phyloP scores from a whole-genome alignment of 2,888 invertebrate species.

The Zygaena filipendulae region DNA sequence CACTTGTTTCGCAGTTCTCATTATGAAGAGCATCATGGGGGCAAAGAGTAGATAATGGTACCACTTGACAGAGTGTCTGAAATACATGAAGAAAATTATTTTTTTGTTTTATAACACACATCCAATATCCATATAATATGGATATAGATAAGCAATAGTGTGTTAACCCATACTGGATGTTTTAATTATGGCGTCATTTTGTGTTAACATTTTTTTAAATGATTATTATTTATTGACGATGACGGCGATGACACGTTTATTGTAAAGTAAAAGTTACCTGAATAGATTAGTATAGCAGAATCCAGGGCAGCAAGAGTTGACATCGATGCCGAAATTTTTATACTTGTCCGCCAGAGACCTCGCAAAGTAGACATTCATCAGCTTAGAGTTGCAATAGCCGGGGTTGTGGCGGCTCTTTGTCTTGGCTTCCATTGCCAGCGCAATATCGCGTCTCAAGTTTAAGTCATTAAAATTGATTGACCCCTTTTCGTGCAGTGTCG shows the following conservation, averaged over 20 bases:
- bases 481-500: slow-evolving; percentile 76
- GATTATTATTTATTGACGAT: no score
- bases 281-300: slow-evolving; percentile 83
- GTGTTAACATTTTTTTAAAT: no score
- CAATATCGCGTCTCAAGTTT: slow-evolving; percentile 65
- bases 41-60: slow-evolving; percentile 77
- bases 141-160: no score
- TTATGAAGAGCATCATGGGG: slow-evolving; percentile 76
- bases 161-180: no score
- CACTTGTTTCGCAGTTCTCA: slow-evolving; percentile 80
- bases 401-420: slow-evolving; percentile 50
- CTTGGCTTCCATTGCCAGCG: slow-evolving; percentile 36
- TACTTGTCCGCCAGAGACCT: slow-evolving; percentile 70
- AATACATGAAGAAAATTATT: no score
- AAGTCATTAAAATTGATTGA: slow-evolving; percentile 75
- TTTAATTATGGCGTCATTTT: no score
- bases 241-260: background rate
- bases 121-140: no score
- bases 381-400: slow-evolving; percentile 80
- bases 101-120: no score
- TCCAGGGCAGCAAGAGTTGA: slow-evolving; percentile 80
- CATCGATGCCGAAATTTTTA: slow-evolving; percentile 67
- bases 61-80: slow-evolving; percentile 70
- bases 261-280: slow-evolving; percentile 46
- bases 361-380: slow-evolving; percentile 80